Evolutionary conservation across 2,113 vertebrate species (phyloP), one percentile per base, ranked within the genome.

Genomic region (Thunnus maccoyii): DNA sequence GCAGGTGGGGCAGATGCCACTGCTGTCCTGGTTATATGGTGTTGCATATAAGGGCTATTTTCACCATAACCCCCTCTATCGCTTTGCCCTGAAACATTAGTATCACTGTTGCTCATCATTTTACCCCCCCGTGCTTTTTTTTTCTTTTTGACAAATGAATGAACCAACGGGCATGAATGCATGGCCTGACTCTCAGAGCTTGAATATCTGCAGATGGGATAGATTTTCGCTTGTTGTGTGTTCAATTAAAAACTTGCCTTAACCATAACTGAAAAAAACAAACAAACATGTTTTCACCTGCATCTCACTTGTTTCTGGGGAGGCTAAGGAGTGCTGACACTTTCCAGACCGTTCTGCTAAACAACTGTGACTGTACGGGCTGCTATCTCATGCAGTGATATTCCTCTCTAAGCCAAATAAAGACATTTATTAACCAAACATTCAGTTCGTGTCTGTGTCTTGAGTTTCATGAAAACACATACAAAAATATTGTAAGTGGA

Each of bases 361-460:
- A 87, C 89, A 88, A 92, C 93, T 94, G 93, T 94, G 93, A 94
- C 87, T 88, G 88, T 91, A 81, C 62, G 67, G 91, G 91, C 93
- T 94, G 94, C 93, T 94, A 74, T 76, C 68, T 92, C 86, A 94
- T 90, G 90, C 88, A 94, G 93, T 94, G 86, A 89, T 89, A 68
- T 90, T 93, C 82, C 84, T 89, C 84, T 92, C 89, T 90, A 95
- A 94, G 93, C 95, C 94, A 96, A 96, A 96, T 96, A 96, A 96
- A 96, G 88, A 92, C 91, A 94, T 94, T 95, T 94, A 95, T 91
- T 91, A 95, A 95, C 94, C 93, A 94, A 93, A 88, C 36, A 17
- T 50, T 60, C 32, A 51, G 30, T 15, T 1, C 15, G 3, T 15
- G 0, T 65, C 17, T 67, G 83, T 63, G 54, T 69, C 18, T 81